Conservation (phyloP, 37 sponge, comb jelly and placozoan genomes). For the Spongilla lacustris region DNA sequence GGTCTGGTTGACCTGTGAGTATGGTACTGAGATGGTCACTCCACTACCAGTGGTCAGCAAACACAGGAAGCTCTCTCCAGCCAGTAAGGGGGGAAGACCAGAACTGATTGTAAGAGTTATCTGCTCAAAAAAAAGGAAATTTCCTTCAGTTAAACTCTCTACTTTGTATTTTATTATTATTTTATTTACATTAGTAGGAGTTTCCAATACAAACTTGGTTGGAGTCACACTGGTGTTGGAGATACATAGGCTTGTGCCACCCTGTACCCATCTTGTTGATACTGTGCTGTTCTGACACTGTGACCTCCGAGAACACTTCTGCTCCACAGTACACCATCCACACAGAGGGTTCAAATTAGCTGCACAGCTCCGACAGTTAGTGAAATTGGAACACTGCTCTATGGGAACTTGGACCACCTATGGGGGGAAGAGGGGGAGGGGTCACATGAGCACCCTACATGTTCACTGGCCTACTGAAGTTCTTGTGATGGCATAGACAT, state of each 20-base stretch:
- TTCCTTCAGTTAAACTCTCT: background rate
- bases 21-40: background rate
- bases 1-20: background rate
- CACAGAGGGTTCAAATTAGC: slow-evolving; percentile 70
- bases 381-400: slow-evolving; percentile 53
- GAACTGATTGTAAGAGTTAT: slow-evolving; percentile 19
- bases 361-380: slow-evolving; percentile 51
- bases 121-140: background rate
- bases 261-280: slow-evolving; percentile 45
- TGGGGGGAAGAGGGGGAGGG: background rate
- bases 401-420: slow-evolving; percentile 53
- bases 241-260: slow-evolving; percentile 13
- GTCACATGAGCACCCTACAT: background rate
- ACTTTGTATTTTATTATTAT: too few species aligned
- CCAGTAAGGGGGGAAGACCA: slow-evolving; percentile 30
- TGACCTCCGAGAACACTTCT: slow-evolving; percentile 78
- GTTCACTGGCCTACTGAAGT: slow-evolving; percentile 22
- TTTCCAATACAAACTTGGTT: slow-evolving; percentile 18
- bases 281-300: slow-evolving; percentile 64
- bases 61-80: slow-evolving; percentile 39
- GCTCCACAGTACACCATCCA: slow-evolving; percentile 93
- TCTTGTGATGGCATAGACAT: slow-evolving; percentile 42
- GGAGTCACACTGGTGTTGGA: slow-evolving; percentile 17
- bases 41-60: background rate
- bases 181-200: slow-evolving; percentile 26